A percentile compares a stretch with the other conserved stretches of the same genome.
These are phyloP conservation scores for Anastrepha obliqua DNA, from an alignment of 1,140 invertebrate genomes.

Conservation along the genomic window DNA sequence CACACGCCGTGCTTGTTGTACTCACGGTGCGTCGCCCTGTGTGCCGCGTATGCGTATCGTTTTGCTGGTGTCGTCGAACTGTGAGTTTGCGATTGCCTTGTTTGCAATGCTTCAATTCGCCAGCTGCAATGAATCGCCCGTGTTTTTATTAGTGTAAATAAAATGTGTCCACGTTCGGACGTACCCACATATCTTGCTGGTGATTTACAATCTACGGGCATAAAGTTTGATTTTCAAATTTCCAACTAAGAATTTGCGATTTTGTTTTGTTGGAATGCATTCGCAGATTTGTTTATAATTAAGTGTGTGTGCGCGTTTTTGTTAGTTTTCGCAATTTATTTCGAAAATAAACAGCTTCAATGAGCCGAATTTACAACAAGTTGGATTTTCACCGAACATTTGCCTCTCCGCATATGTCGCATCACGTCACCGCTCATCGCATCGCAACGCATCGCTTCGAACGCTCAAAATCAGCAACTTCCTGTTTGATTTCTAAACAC, in stretches of 20 bases:
- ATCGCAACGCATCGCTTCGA: neutral
- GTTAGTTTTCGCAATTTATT: neutral
- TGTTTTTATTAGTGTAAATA: slow-evolving; percentile 20
- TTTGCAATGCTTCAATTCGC: neutral
- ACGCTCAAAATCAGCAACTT: neutral
- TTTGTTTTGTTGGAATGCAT: neutral
- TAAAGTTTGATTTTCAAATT: neutral
- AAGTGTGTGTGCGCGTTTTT: neutral
- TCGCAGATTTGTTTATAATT: slow-evolving; percentile 7
- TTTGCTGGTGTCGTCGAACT: slow-evolving; percentile 17
- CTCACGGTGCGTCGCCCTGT: neutral
- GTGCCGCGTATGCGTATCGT: neutral
- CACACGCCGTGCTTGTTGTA: neutral
- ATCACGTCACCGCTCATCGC: neutral
- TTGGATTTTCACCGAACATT: neutral
- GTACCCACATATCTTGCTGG: neutral
- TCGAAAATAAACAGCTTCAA: neutral
- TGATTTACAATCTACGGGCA: neutral
- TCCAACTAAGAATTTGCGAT: neutral
- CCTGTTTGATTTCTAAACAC: neutral
- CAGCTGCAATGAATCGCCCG: neutral
- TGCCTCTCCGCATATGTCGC: neutral
- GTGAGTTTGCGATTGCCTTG: neutral
- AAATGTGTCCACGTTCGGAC: neutral
- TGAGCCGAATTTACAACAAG: neutral